phyloP scores from a whole-genome alignment of 2,888 invertebrate species.

The Priocnemis perturbator region DNA sequence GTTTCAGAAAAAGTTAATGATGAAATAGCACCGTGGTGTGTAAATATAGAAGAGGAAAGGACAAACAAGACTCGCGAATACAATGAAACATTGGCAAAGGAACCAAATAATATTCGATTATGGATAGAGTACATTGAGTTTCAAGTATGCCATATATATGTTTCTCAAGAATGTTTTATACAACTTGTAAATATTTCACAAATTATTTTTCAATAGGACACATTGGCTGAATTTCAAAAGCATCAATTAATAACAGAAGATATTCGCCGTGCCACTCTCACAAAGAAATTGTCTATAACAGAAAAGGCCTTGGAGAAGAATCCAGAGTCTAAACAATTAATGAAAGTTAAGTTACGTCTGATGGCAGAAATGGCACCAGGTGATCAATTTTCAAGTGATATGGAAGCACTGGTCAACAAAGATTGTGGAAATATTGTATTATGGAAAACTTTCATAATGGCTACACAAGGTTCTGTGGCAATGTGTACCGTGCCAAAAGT shows the following conservation, averaged over 20 bases:
- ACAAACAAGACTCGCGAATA: conserved; percentile 76
- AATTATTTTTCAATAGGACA: conserved; percentile 46
- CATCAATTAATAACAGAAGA: conserved; percentile 51
- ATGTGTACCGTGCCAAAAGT: conserved; percentile 80
- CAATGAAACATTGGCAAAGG: conserved; percentile 76
- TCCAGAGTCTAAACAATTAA: conserved; percentile 76
- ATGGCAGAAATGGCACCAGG: conserved; percentile 78
- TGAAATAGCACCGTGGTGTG: conserved; percentile 33
- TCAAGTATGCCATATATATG: conserved; percentile 72
- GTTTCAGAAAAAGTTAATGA: conserved; percentile 50
- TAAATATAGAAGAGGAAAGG: conserved; percentile 76
- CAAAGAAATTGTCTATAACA: conserved; percentile 80
- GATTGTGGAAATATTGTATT: conserved; percentile 73
- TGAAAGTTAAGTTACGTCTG: conserved; percentile 76
- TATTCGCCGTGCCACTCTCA: conserved; percentile 61
- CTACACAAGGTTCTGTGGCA: conserved; percentile 79
- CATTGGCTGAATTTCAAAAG: conserved; percentile 51
- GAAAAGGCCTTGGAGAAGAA: conserved; percentile 80
- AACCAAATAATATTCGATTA: conserved; percentile 77
- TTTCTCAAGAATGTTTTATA: neutral
- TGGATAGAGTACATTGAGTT: conserved; percentile 81
- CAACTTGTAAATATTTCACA: neutral
- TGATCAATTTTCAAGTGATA: conserved; percentile 77
- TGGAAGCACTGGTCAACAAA: conserved; percentile 76
- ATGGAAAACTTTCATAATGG: conserved; percentile 78